A percentile compares a stretch with the other conserved stretches of the same genome.
Conservation (phyloP, 1,140 invertebrate genomes). For the Philaenus spumarius region DNA sequence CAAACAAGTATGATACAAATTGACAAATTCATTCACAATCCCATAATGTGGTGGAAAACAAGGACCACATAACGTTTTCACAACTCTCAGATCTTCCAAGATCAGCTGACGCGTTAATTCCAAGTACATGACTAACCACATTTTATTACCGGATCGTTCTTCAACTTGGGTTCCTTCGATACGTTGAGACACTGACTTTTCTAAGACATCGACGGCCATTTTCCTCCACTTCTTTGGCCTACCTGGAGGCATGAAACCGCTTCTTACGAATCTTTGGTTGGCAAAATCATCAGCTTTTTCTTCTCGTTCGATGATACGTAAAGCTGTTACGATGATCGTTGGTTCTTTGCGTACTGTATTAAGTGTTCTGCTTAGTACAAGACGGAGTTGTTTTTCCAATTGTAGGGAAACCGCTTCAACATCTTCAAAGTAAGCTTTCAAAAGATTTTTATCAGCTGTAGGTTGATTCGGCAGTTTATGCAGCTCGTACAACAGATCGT, state of each 20-base stretch:
- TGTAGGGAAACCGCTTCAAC: constrained; percentile 84
- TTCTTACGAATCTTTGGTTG: constrained; percentile 66
- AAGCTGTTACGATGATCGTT: constrained; percentile 89
- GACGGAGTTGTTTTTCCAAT: constrained; percentile 85
- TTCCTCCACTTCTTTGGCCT: constrained; percentile 89
- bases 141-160: constrained; percentile 83
- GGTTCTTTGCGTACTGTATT: constrained; percentile 94
- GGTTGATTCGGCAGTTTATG: constrained; percentile 90
- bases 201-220: constrained; percentile 76
- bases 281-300: constrained; percentile 84
- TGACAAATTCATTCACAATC: constrained; percentile 84
- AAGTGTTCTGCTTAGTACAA: constrained; percentile 83
- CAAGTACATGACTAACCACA: constrained; percentile 82
- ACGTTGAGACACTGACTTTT: constrained; percentile 73
- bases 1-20: constrained; percentile 89
- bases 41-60: constrained; percentile 96
- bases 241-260: constrained; percentile 86
- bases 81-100: constrained; percentile 85
- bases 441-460: constrained; percentile 78
- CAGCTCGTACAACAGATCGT: constrained; percentile 91
- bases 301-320: constrained; percentile 95
- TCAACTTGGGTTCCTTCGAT: constrained; percentile 90
- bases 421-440: constrained; percentile 95
- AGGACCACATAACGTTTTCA: constrained; percentile 85
- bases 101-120: constrained; percentile 76